Base-by-base conservation (phyloP, 2,113 vertebrate genomes). In the Microcebus ravelobensis region DNA sequence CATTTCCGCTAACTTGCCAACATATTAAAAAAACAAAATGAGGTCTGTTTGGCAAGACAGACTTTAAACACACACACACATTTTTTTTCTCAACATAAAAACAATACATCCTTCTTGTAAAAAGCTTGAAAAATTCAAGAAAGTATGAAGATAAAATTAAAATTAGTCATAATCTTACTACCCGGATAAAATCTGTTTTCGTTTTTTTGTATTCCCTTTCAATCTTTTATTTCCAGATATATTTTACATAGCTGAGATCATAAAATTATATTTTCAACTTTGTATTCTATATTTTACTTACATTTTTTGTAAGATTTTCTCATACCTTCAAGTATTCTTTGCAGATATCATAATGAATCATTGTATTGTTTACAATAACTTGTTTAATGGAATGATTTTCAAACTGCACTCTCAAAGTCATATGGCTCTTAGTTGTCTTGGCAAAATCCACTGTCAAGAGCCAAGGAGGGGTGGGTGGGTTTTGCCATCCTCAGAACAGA, bases 211-310 rank as follows among this genome's bases (percentile, higher is more conserved):
- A 71, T 73, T 45, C 36, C 6, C 63, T 90, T 80, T 92, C 12
- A 15, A 25, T 73, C 12, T 80, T 45, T 45, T 87, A 74, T 70
- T 59, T 20, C 29, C 79, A 79, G 42, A 34, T 88, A 25, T 71
- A 87, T 87, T 80, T 93, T 86, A 74, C 20, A 96, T 45, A 91
- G 12, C 17, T 79, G 68, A 63, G 21, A 31, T 86, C 12, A 77
- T 63, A 91, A 97, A 91, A 79, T 89, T 81, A 59, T 23, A 89
- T 79, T 55, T 73, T 31, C 20, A 68, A 85, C 17, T 79, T 84
- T 68, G 2, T 14, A 48, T 87, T 91, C 36, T 90, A 15, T 63
- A 55, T 74, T 79, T 73, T 71, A 18, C 55, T 90, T 86, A 67
- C 31, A 70, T 27, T 25, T 84, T 57, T 91, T 63, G 1, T 45